Conservation (phyloP, 2,888 invertebrate genomes). For the Drosophila robusta region DNA sequence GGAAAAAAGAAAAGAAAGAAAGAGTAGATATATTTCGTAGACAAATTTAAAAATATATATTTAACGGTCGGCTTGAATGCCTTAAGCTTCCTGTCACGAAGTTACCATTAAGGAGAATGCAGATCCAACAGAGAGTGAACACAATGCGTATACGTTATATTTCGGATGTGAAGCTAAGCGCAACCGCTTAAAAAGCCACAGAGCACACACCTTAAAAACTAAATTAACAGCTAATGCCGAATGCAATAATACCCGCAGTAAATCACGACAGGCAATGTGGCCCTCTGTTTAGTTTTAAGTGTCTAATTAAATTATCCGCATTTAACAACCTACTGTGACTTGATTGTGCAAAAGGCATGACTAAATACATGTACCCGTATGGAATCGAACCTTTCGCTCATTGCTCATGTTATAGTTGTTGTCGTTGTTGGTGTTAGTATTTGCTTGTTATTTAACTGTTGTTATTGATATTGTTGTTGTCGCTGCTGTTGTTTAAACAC, state of each 20-base stretch:
- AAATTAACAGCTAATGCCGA: constrained; percentile 32
- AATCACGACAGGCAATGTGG: constrained; percentile 47
- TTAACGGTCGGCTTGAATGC: too few species aligned
- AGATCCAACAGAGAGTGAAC: not conserved
- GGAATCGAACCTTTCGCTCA: constrained; percentile 32
- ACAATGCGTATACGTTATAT: constrained; percentile 41
- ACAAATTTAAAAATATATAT: too few species aligned
- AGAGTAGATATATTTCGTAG: too few species aligned
- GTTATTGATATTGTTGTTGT: constrained; percentile 18
- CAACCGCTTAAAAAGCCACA: not conserved
- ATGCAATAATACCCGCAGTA: constrained; percentile 26
- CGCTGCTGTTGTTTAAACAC: constrained; percentile 44
- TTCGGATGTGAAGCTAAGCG: constrained; percentile 13
- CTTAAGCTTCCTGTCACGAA: too few species aligned
- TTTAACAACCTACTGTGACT: constrained; percentile 74
- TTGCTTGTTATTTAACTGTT: constrained; percentile 48
- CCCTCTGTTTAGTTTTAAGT: constrained; percentile 69
- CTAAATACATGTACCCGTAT: constrained; percentile 50
- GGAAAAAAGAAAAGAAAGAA: too few species aligned
- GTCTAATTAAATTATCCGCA: constrained; percentile 78
- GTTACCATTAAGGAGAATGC: too few species aligned
- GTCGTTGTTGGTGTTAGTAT: constrained; percentile 27
- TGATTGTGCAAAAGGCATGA: constrained; percentile 77
- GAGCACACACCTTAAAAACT: constrained; percentile 34
- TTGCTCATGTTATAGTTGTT: constrained; percentile 34